Conservation (phyloP, 2,888 invertebrate genomes). For the Nysson spinosus region DNA sequence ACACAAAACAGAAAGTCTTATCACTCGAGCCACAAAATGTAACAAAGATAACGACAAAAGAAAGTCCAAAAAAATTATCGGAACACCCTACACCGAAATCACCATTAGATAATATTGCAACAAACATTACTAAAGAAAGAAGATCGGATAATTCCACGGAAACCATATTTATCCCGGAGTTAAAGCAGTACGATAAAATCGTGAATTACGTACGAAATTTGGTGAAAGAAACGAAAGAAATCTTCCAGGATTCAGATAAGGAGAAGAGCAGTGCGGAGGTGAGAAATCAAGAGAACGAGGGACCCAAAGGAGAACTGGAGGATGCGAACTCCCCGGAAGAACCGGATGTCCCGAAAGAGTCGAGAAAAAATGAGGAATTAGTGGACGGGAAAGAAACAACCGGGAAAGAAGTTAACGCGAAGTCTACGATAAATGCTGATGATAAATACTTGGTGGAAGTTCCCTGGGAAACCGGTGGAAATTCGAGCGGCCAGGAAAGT, state of each 20-base stretch:
- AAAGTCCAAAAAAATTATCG: too few relatives aligned
- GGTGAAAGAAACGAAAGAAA: constrained; percentile 10
- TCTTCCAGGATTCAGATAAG: neutral
- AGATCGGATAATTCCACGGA: constrained; percentile 7
- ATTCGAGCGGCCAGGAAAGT: neutral
- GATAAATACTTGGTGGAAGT: constrained; percentile 1
- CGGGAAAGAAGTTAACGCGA: too few relatives aligned
- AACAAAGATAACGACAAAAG: too few relatives aligned
- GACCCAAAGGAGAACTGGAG: constrained; percentile 13
- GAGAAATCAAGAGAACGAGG: constrained; percentile 17
- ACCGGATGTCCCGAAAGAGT: neutral
- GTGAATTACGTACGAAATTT: constrained; percentile 31
- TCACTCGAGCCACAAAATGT: too few relatives aligned
- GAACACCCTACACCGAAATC: neutral
- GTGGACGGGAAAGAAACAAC: neutral
- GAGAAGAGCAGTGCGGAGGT: neutral
- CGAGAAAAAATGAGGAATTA: neutral
- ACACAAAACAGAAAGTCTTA: too few relatives aligned
- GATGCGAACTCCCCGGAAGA: neutral
- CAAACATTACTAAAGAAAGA: neutral
- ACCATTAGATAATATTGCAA: neutral
- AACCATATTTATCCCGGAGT: constrained; percentile 30
- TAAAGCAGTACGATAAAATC: constrained; percentile 22
- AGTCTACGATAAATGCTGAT: neutral
- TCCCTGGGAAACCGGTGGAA: neutral